Evolutionary conservation across 1,140 invertebrate species (phyloP), one percentile per base, ranked within the genome.

Genomic region (Drosophila miranda): DNA sequence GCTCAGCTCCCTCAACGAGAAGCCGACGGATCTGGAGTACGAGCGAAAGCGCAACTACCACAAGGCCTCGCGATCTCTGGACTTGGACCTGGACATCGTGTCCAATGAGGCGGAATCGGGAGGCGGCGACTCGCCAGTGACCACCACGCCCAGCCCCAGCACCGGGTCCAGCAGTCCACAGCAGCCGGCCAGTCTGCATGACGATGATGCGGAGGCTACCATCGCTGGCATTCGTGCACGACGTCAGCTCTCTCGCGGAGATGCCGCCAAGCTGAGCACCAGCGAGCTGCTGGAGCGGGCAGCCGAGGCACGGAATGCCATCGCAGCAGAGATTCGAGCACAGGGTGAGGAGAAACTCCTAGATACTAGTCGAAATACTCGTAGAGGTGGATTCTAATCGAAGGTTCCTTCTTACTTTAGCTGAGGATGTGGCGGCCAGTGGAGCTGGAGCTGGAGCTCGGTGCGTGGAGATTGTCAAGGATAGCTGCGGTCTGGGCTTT

Each of bases 401-500:
- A 42, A 41, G 6, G 8, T 11, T 3, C 1, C 11, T 45, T 57
- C 42, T 8, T 21, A 23, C 38, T 64, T 45, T 28, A 70, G 86
- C 86, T 11, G 82, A 86, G 42, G 82, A 86, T 70, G 70, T 60
- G 42, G 73, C 69, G 19, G 64, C 63, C n/a, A 50, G 9, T 23
- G 82, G 69, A 16, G 82, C 34, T 11, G 89, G 89, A 8, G 75
- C 89, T 9, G 89, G 89, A 8, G 75, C 89, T 38, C 80, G 89
- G 6, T 69, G 68, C 23, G 93, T 97, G 42, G 93, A 93, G 56
- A 93, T 98, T 71, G 92, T 94, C 14, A 98, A 98, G 89, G 97
- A 97, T 77, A 96, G 95, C 63, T 95, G 96, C 66, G 97, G 97
- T 8, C 92, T 98, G 43, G 97, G 97, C 45, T 98, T 99, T 90